A percentile compares a stretch with the other conserved stretches of the same genome.
These are phyloP conservation scores for Rhagonycha lutea DNA, from an alignment of 2,888 invertebrate species.

Conservation along the genomic window DNA sequence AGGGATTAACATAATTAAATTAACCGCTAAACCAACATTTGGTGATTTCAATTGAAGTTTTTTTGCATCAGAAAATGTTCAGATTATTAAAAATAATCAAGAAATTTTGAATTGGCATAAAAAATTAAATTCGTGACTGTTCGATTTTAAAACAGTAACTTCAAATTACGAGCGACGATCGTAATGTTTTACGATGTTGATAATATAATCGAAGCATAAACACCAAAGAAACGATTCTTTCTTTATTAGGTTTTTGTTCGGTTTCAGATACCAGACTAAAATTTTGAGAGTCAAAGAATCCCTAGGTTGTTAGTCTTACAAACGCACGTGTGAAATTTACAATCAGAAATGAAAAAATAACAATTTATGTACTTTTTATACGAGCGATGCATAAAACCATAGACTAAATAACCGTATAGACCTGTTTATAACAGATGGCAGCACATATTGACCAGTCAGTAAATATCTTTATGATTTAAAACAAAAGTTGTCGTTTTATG, in stretches of 20 bases:
- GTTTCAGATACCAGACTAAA: not conserved
- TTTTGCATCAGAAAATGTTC: too few relatives aligned
- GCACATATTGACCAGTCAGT: not conserved
- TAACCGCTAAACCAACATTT: not conserved
- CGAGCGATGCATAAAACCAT: not conserved
- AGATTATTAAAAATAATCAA: too few relatives aligned
- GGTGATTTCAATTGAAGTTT: not conserved
- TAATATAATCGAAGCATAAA: not conserved
- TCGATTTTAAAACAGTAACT: not conserved
- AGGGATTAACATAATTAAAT: not conserved
- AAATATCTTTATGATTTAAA: not conserved
- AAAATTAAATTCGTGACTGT: too few relatives aligned
- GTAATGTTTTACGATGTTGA: not conserved
- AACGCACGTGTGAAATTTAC: not conserved
- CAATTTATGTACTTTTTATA: not conserved
- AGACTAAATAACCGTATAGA: not conserved
- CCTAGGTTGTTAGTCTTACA: not conserved
- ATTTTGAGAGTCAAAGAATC: not conserved
- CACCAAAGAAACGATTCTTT: not conserved
- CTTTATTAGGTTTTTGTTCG: too few relatives aligned
- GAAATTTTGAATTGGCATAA: too few relatives aligned
- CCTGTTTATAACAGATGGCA: not conserved
- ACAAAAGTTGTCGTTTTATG: not conserved
- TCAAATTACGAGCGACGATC: not conserved
- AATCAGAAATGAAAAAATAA: too few relatives aligned